Base-by-base conservation (phyloP, 1,140 invertebrate genomes). In the Akabosia matsudoensis region DNA sequence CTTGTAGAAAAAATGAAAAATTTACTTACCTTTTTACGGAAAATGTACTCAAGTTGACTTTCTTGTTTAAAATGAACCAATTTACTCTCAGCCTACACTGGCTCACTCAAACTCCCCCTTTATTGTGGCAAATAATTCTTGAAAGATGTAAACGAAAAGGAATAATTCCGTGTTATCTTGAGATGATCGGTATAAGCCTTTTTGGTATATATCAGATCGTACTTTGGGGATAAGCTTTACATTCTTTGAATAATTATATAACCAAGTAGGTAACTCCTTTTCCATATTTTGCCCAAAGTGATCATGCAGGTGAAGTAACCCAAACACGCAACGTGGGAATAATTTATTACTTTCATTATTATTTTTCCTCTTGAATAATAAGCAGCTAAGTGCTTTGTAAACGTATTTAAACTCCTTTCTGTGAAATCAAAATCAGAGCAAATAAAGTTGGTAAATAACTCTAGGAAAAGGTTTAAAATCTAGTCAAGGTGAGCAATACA, bases 311-410 rank as follows among this genome's bases (percentile, higher is more conserved):
- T 7, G 37, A 56, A 22, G 7, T 24, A 56, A 56, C 54, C 54
- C 54, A 56, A 56, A 56, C 10, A 56, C 10, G 54, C 37, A 45
- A 13, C 22, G 54, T n/a, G n/a, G 54, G 24, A 56, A 56, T 56
- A 56, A 56, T 56, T 56, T 56, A 56, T 56, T 56, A 22, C 54
- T 56, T 56, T 56, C 54, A 56, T n/a, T 56, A n/a, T 56, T 56
- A n/a, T 56, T 22, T 24, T 3, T 16, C 22, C 3, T 56, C 54
- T 56, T 13, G 54, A 56, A 56, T 24, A 56, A 56, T 56, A 56
- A 16, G 10, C n/a, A 18, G 18, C 22, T 3, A 56, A 56, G 54
- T 56, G 14, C 4, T 56, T 4, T 16, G 54, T n/a, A 56, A 56
- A 10, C 54, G 3, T 56, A 56, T 24, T 16, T 56, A 3, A 56